phyloP scores from a whole-genome alignment of 2,888 invertebrate species.

The Macrophya annulata region DNA sequence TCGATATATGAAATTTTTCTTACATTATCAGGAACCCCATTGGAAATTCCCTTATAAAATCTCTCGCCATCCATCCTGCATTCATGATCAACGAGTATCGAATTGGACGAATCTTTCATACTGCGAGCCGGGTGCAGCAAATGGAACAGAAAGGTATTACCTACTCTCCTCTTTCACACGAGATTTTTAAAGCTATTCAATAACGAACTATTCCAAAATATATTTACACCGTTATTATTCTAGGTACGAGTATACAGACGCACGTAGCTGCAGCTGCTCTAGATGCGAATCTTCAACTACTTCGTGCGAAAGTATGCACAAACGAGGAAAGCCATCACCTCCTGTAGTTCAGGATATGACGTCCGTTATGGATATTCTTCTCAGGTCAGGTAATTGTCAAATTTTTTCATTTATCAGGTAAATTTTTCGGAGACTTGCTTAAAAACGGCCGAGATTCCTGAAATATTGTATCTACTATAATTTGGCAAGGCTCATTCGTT shows the following conservation, averaged over 20 bases:
- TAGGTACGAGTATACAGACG: constrained; percentile 88
- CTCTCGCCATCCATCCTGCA: constrained; percentile 92
- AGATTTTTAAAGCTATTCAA: not conserved
- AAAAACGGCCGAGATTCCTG: not conserved
- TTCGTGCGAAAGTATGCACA: constrained; percentile 86
- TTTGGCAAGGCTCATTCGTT: not conserved
- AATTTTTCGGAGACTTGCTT: not conserved
- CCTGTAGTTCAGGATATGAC: constrained; percentile 64
- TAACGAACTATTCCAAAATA: not conserved
- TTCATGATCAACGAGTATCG: constrained; percentile 86
- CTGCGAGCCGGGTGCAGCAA: constrained; percentile 88
- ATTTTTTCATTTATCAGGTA: not conserved
- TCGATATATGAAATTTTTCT: not conserved
- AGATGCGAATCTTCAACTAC: constrained; percentile 86
- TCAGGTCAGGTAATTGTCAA: constrained; percentile 5
- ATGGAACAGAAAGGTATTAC: constrained; percentile 83
- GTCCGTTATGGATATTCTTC: not conserved
- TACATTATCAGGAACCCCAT: constrained; percentile 86
- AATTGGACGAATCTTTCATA: constrained; percentile 85
- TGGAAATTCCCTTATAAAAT: constrained; percentile 95
- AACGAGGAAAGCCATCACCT: constrained; percentile 79
- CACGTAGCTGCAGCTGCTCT: constrained; percentile 88
- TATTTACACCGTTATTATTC: not conserved
- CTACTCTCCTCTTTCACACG: not conserved
- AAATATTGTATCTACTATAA: not conserved